These are phyloP conservation scores for Corvus cornix DNA, from an alignment of 2,113 vertebrate species.

Conservation along the genomic window DNA sequence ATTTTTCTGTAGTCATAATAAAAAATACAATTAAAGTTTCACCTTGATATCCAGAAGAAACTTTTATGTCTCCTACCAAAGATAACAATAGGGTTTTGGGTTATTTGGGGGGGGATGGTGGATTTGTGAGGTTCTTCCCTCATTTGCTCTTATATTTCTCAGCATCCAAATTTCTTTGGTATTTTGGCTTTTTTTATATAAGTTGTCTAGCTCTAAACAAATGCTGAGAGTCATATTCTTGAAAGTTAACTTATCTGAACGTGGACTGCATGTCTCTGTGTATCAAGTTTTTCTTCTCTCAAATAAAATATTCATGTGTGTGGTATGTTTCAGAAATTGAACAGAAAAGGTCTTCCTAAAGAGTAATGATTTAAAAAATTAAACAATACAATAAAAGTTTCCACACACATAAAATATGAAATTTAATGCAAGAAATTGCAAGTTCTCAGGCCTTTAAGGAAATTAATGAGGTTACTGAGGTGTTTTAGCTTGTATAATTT, in stretches of 20 bases:
- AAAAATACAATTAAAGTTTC: neutral
- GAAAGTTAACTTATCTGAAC: slow-evolving; percentile 19
- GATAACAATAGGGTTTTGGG: neutral
- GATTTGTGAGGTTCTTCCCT: neutral
- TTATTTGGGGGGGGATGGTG: fast-evolving
- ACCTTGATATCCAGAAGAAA: neutral
- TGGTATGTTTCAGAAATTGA: neutral
- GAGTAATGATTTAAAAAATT: neutral
- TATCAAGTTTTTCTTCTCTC: neutral
- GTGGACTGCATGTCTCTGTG: neutral
- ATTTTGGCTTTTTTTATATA: neutral
- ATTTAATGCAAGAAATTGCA: neutral
- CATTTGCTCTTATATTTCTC: neutral
- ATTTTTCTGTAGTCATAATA: neutral
- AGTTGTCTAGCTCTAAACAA: neutral
- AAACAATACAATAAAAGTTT: neutral
- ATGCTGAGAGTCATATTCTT: neutral
- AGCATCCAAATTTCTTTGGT: neutral
- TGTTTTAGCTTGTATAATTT: neutral
- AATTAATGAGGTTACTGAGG: neutral
- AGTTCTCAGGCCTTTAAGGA: neutral
- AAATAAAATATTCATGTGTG: slow-evolving; percentile 37
- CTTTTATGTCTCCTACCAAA: slow-evolving; percentile 11
- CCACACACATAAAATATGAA: neutral
- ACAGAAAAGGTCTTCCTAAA: neutral